Percentiles rank a stretch among this genome's conserved stretches.
Conservation (phyloP, 2,797 vertebrate species). For the Amniataba percoides region DNA sequence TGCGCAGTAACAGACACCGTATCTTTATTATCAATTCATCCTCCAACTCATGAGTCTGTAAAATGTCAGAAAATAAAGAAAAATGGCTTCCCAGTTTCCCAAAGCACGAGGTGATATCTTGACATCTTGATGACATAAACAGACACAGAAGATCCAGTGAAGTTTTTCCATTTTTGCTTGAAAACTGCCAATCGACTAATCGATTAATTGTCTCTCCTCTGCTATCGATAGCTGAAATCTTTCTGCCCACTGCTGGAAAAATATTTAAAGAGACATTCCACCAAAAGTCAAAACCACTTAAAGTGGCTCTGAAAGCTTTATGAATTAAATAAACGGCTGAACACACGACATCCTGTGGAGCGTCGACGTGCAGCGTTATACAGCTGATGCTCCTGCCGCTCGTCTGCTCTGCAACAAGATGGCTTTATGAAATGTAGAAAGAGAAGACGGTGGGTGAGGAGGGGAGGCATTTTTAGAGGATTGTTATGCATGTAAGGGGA, state of each 20-base stretch:
- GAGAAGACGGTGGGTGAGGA: constrained; percentile 22
- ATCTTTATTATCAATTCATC: background rate
- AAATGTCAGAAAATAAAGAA: background rate
- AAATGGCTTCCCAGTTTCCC: background rate
- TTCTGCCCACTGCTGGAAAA: background rate
- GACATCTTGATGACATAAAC: no score
- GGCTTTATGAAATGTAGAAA: constrained; percentile 16
- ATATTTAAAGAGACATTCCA: background rate
- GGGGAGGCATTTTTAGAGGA: constrained; percentile 30
- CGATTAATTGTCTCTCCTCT: background rate
- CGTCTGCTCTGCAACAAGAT: constrained; percentile 31
- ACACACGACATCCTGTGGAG: background rate
- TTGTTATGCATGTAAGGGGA: constrained; percentile 49
- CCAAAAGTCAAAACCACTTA: background rate
- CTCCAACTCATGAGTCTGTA: background rate
- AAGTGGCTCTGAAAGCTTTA: background rate
- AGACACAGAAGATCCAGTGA: no score
- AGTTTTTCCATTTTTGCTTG: background rate
- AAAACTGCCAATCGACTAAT: background rate
- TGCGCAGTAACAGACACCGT: background rate
- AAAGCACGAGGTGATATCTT: background rate
- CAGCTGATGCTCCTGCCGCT: constrained; percentile 35
- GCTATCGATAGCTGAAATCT: background rate
- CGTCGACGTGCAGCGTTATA: background rate
- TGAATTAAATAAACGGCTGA: background rate